Evolutionary conservation across 2,113 vertebrate genomes (phyloP).

Genomic region (Apeltes quadracus): DNA sequence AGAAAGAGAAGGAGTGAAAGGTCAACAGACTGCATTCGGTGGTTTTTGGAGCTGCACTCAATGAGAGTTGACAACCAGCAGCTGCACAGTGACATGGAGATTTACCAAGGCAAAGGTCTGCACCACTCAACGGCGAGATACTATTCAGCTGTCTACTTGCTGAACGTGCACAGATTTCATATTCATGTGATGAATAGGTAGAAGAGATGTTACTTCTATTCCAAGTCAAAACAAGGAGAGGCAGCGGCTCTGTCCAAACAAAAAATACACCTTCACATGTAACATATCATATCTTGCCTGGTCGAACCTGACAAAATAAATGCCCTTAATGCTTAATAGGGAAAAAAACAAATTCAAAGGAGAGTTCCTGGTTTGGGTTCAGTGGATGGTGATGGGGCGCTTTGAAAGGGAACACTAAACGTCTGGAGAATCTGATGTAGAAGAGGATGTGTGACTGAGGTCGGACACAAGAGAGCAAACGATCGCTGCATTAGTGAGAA

Average conservation of each 20-base stretch:
- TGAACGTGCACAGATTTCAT: slow-evolving; percentile 27
- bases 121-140: slow-evolving; percentile 25
- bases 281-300: not conserved
- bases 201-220: not conserved
- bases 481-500: slow-evolving; percentile 50
- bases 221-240: not conserved
- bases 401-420: slow-evolving; percentile 88
- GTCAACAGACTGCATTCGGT: slow-evolving; percentile 76
- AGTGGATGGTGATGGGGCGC: slow-evolving; percentile 80
- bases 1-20: slow-evolving; percentile 62
- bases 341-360: slow-evolving; percentile 65
- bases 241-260: not conserved
- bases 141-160: slow-evolving; percentile 38
- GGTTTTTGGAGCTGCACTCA: slow-evolving; percentile 38
- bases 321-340: not conserved
- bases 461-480: slow-evolving; percentile 73
- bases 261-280: not conserved
- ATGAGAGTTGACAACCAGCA: slow-evolving; percentile 70
- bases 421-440: slow-evolving; percentile 43
- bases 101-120: slow-evolving; percentile 54
- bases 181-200: slow-evolving; percentile 39
- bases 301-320: not conserved
- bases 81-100: slow-evolving; percentile 73
- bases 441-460: slow-evolving; percentile 62
- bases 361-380: slow-evolving; percentile 83